A percentile compares a stretch with the other conserved stretches of the same genome.
These are phyloP conservation scores for Achroia grisella DNA, from an alignment of 1,140 invertebrate species.

Conservation along the genomic window DNA sequence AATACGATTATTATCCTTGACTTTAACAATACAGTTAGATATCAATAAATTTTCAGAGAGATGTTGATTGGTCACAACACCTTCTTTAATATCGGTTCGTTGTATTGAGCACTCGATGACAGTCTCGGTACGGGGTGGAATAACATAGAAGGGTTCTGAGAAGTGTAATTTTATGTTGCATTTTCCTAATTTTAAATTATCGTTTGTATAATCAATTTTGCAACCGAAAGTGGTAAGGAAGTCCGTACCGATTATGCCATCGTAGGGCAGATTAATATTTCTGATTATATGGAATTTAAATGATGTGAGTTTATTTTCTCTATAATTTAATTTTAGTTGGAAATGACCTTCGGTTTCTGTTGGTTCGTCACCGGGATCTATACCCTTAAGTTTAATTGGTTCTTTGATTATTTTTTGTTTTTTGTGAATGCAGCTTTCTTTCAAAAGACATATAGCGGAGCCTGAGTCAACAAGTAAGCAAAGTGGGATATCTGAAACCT, in stretches of 20 bases:
- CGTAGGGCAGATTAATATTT: slow-evolving; percentile 20
- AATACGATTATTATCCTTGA: slow-evolving; percentile 9
- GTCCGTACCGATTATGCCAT: slow-evolving; percentile 25
- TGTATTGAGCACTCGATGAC: slow-evolving; percentile 3
- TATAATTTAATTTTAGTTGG: neutral
- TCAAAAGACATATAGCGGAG: slow-evolving; percentile 5
- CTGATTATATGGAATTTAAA: slow-evolving; percentile 13
- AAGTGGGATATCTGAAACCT: slow-evolving; percentile 9
- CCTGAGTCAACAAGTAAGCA: slow-evolving; percentile 9
- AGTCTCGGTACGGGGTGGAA: slow-evolving; percentile 13
- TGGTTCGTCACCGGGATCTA: neutral
- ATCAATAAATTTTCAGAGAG: slow-evolving; percentile 7
- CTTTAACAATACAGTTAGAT: slow-evolving; percentile 10
- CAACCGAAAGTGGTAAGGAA: slow-evolving; percentile 10
- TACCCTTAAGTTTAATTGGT: slow-evolving; percentile 8
- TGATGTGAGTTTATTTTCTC: neutral
- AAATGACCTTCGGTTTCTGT: neutral
- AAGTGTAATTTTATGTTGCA: slow-evolving; percentile 12
- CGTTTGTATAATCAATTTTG: slow-evolving; percentile 17
- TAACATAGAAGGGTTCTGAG: slow-evolving; percentile 17
- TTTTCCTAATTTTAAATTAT: slow-evolving; percentile 6
- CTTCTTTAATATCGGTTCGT: slow-evolving; percentile 1
- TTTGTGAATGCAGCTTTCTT: neutral
- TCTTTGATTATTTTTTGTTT: slow-evolving; percentile 4
- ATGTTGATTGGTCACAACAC: slow-evolving; percentile 5